Conservation (phyloP, 1,140 invertebrate genomes). For the Thaumetopoea pityocampa region DNA sequence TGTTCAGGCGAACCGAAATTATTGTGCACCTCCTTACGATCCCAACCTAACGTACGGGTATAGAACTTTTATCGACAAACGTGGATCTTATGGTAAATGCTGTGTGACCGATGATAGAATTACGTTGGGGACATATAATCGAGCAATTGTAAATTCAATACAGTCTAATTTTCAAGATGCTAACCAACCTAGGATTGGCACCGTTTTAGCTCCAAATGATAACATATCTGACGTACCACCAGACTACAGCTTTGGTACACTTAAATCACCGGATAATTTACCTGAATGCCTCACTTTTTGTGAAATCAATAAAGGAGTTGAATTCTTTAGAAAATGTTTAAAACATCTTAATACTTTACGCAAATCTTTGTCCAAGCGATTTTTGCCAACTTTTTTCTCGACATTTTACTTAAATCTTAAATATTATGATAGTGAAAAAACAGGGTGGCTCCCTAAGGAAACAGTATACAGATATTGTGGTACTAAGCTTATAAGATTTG, state of each 20-base stretch:
- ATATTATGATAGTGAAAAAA: constrained; percentile 59
- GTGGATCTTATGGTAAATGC: constrained; percentile 64
- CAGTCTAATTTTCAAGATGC: constrained; percentile 56
- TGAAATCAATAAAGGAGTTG: constrained; percentile 58
- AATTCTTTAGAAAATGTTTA: constrained; percentile 58
- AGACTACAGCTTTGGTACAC: constrained; percentile 65
- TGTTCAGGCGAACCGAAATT: constrained; percentile 57
- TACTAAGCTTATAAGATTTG: constrained; percentile 51
- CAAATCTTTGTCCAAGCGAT: constrained; percentile 49
- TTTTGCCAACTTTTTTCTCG: constrained; percentile 50
- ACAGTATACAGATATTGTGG: constrained; percentile 49
- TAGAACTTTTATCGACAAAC: constrained; percentile 60
- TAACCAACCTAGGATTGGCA: constrained; percentile 54
- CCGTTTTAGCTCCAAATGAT: constrained; percentile 61
- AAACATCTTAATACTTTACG: constrained; percentile 63
- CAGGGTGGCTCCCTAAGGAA: constrained; percentile 48
- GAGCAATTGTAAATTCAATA: constrained; percentile 49
- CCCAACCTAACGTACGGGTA: constrained; percentile 61
- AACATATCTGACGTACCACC: constrained; percentile 65
- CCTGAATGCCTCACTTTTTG: constrained; percentile 54
- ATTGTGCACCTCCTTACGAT: constrained; percentile 47
- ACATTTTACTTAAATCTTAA: constrained; percentile 60
- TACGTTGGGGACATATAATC: constrained; percentile 34
- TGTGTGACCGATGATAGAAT: constrained; percentile 64
- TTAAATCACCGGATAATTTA: constrained; percentile 43